Evolutionary conservation across 2,888 invertebrate genomes (phyloP).

Genomic region (Diaprepes abbreviatus): DNA sequence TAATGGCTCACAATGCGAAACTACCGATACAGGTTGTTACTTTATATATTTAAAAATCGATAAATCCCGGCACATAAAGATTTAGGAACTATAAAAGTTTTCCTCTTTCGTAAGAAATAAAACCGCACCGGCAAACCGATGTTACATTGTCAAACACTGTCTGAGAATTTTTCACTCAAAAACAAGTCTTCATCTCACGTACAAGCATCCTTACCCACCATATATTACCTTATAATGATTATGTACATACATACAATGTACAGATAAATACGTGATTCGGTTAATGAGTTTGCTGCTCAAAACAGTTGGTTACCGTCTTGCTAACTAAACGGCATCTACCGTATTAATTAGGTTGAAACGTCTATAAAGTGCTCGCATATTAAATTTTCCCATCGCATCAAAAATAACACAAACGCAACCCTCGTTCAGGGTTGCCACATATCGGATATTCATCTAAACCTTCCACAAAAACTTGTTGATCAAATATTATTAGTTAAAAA

Average conservation of each 20-base stretch:
- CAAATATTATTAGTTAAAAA: too few relatives aligned
- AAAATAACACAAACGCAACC: conserved; percentile 7
- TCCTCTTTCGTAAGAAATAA: too few relatives aligned
- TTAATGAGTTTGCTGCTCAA: not conserved
- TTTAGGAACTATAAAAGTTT: too few relatives aligned
- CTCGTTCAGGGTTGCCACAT: too few relatives aligned
- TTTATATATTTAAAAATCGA: too few relatives aligned
- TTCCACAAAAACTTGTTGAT: too few relatives aligned
- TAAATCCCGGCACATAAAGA: too few relatives aligned
- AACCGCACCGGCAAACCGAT: not conserved
- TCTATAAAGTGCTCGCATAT: conserved; percentile 6
- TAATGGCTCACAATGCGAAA: too few relatives aligned
- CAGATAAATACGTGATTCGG: conserved; percentile 8
- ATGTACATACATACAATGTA: not conserved
- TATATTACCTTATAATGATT: conserved; percentile 8
- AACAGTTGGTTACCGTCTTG: conserved; percentile 10
- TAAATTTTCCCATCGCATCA: conserved; percentile 1
- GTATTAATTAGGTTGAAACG: conserved; percentile 6
- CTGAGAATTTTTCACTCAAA: not conserved
- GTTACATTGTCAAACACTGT: not conserved
- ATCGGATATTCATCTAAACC: too few relatives aligned
- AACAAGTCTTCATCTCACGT: not conserved
- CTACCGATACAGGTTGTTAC: too few relatives aligned
- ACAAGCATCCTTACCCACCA: not conserved
- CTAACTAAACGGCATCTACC: conserved; percentile 3